Evolutionary conservation across 2,797 vertebrate genomes (phyloP).

Genomic region (Eremophila alpestris): DNA sequence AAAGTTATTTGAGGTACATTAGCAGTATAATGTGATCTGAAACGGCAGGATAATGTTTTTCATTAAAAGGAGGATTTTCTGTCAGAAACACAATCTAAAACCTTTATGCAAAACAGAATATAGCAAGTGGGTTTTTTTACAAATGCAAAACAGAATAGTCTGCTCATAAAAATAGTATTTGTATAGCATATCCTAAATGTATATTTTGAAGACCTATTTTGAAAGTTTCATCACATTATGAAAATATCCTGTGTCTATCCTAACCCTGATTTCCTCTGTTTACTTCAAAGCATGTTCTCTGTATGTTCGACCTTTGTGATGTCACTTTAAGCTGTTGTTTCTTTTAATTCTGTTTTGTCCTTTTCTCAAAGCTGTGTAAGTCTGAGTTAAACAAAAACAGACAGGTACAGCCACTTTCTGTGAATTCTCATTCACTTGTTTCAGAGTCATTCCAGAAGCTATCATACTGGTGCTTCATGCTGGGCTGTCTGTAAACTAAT

Average conservation of each 20-base stretch:
- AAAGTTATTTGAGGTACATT: background rate
- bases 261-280: background rate
- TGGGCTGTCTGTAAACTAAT: constrained; percentile 65
- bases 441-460: constrained; percentile 25
- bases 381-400: constrained; percentile 87
- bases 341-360: constrained; percentile 70
- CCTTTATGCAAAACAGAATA: background rate
- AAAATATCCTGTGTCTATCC: background rate
- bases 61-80: background rate
- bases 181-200: background rate
- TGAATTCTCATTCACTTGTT: constrained; percentile 27
- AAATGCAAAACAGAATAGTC: background rate
- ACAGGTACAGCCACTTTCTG: constrained; percentile 85
- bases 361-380: constrained; percentile 81
- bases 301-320: background rate
- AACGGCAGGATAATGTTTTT: background rate
- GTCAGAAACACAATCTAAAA: background rate
- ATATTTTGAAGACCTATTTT: background rate
- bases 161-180: background rate
- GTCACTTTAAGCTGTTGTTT: constrained; percentile 47
- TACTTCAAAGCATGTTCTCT: background rate
- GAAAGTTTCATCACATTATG: background rate
- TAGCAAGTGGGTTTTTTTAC: background rate
- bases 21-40: background rate
- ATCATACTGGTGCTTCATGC: constrained; percentile 33